These are phyloP conservation scores for Dynastes grantii DNA, from an alignment of 2,888 invertebrate species.

Conservation along the genomic window DNA sequence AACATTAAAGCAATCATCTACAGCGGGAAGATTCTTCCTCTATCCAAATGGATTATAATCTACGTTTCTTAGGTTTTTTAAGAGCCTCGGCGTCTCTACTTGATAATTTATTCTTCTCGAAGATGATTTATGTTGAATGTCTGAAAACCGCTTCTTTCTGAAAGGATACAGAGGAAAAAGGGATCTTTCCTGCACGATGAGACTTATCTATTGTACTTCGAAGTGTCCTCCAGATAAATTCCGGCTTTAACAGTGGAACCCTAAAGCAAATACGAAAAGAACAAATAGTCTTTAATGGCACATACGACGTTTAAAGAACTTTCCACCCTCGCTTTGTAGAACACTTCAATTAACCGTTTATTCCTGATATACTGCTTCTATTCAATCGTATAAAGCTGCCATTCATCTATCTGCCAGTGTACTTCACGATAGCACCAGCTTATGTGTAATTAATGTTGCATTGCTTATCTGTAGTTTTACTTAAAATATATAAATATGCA, in stretches of 20 bases:
- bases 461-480: no score
- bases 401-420: no score
- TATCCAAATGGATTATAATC: conserved; percentile 34
- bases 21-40: background rate
- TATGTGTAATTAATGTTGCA: no score
- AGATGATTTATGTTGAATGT: conserved; percentile 55
- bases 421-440: no score
- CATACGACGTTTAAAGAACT: conserved; percentile 23
- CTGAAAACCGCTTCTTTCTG: conserved; percentile 46
- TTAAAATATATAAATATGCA: no score
- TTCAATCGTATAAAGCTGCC: background rate
- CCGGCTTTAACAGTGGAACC: conserved; percentile 17
- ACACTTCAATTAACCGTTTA: conserved; percentile 19
- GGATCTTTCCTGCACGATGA: conserved; percentile 24
- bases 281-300: conserved; percentile 32
- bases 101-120: conserved; percentile 49
- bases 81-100: conserved; percentile 36
- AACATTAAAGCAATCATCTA: conserved; percentile 19
- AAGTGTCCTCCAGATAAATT: conserved; percentile 41
- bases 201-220: conserved; percentile 40
- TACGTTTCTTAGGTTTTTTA: conserved; percentile 30
- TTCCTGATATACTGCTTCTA: conserved; percentile 5
- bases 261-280: conserved; percentile 31
- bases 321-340: conserved; percentile 17
- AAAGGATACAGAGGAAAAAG: conserved; percentile 53